A percentile compares a stretch with the other conserved stretches of the same genome.
Evolutionary conservation across 2,113 vertebrate genomes (phyloP).

Genomic region (Phalacrocorax brasilianus): DNA sequence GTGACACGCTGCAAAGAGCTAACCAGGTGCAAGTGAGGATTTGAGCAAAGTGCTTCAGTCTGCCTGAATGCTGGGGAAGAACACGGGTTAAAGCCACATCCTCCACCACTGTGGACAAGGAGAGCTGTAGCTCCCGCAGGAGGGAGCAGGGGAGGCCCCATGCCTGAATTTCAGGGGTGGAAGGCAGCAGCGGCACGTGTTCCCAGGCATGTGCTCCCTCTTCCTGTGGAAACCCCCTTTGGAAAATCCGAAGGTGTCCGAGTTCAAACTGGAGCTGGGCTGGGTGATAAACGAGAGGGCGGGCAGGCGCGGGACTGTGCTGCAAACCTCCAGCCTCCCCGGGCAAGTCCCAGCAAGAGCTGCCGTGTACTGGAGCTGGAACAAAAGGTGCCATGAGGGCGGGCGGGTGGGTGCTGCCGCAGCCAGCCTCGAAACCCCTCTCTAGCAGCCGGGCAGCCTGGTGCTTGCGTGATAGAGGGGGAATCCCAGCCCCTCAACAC

Average conservation of each 20-base stretch:
- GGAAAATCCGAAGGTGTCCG: neutral
- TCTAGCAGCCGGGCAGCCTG: rapidly evolving
- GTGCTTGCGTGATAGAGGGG: neutral
- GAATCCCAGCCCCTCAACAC: neutral
- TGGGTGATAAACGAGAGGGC: neutral
- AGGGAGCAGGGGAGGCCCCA: neutral
- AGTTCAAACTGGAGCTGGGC: neutral
- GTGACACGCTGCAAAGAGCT: neutral
- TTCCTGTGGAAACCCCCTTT: neutral
- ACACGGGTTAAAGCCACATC: neutral
- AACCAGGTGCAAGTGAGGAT: no score
- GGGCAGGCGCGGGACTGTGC: rapidly evolving
- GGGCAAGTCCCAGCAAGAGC: neutral
- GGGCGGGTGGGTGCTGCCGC: neutral
- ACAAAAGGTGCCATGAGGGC: neutral
- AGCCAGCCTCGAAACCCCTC: neutral
- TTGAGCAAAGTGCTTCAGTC: neutral
- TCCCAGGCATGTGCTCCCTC: neutral
- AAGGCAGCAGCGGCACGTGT: neutral
- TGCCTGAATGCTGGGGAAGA: neutral
- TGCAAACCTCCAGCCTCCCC: neutral
- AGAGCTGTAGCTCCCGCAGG: neutral
- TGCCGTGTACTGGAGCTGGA: neutral
- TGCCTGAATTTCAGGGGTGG: neutral
- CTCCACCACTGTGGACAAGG: neutral